These are phyloP conservation scores for Peromyscus polionotus DNA, from an alignment of 2,113 vertebrate genomes.

Conservation along the genomic window DNA sequence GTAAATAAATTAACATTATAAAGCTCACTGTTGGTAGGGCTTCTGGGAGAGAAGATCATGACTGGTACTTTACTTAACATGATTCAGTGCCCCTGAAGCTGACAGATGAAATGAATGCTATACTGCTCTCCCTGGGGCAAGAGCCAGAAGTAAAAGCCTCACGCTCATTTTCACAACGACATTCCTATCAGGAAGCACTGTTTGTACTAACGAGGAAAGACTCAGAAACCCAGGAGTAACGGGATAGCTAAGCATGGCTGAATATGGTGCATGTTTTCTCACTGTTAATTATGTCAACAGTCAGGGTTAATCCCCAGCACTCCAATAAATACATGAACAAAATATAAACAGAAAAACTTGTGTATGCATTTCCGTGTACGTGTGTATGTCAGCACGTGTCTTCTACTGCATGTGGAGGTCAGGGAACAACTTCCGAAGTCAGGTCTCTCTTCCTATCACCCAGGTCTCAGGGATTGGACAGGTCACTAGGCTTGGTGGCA, in stretches of 20 bases:
- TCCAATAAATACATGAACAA: not conserved
- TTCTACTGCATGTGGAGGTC: not conserved
- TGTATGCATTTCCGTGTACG: not conserved
- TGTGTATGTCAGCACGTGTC: not conserved
- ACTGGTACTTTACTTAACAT: not conserved
- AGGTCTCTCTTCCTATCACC: not conserved
- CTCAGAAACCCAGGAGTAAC: not conserved
- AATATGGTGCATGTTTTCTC: not conserved
- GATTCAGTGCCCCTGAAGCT: slow-evolving; percentile 1
- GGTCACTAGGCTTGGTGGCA: not conserved
- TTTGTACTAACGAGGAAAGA: slow-evolving; percentile 27
- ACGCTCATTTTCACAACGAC: slow-evolving; percentile 7
- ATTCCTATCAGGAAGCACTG: not conserved
- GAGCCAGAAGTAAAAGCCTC: not conserved
- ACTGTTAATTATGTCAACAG: slow-evolving; percentile 23
- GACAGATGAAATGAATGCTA: not conserved
- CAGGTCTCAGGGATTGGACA: not conserved
- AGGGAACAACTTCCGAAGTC: not conserved
- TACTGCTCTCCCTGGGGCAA: not conserved
- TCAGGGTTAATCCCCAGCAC: not conserved
- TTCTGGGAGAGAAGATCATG: not conserved
- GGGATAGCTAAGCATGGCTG: not conserved
- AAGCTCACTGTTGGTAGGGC: not conserved
- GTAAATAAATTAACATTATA: not conserved
- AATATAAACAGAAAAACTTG: not conserved